Percentiles rank a stretch among this genome's conserved stretches.
Evolutionary conservation across 2,888 invertebrate species (phyloP).

Genomic region (Eretmocerus hayati): DNA sequence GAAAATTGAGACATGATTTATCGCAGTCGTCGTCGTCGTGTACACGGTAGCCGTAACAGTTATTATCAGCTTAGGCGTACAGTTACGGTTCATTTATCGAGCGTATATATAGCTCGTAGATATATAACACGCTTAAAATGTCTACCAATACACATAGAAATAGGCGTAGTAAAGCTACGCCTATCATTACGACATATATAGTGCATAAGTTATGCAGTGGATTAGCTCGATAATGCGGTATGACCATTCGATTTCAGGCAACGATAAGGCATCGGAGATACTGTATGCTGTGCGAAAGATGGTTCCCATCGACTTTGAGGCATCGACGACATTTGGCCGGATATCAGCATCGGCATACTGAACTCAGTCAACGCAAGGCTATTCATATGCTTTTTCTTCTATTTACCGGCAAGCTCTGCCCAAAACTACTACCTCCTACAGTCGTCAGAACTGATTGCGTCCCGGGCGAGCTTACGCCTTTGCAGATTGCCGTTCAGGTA

Average conservation of each 20-base stretch:
- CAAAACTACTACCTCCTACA: slow-evolving; percentile 39
- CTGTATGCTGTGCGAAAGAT: slow-evolving; percentile 43
- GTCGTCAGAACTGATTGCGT: slow-evolving; percentile 37
- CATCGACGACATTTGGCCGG: slow-evolving; percentile 41
- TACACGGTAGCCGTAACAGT: too few relatives aligned
- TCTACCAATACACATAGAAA: too few relatives aligned
- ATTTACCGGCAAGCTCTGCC: slow-evolving; percentile 44
- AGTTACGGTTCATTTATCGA: too few relatives aligned
- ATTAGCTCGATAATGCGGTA: background rate
- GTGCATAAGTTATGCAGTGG: too few relatives aligned
- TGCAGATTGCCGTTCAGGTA: slow-evolving; percentile 46
- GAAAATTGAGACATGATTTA: too few relatives aligned
- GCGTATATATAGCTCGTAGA: too few relatives aligned
- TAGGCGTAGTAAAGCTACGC: too few relatives aligned
- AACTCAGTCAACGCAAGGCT: slow-evolving; percentile 43
- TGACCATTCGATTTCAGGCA: slow-evolving; percentile 31
- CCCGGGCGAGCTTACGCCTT: slow-evolving; percentile 41
- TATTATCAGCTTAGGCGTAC: too few relatives aligned
- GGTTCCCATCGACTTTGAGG: slow-evolving; percentile 41
- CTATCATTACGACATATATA: too few relatives aligned
- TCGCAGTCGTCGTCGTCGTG: too few relatives aligned
- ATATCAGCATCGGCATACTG: slow-evolving; percentile 43
- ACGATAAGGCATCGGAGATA: slow-evolving; percentile 43
- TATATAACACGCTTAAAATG: too few relatives aligned
- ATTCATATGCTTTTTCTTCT: slow-evolving; percentile 45